Evolutionary conservation across 1,140 invertebrate species (phyloP), one percentile per base, ranked within the genome.

Genomic region (Drosophila insularis): DNA sequence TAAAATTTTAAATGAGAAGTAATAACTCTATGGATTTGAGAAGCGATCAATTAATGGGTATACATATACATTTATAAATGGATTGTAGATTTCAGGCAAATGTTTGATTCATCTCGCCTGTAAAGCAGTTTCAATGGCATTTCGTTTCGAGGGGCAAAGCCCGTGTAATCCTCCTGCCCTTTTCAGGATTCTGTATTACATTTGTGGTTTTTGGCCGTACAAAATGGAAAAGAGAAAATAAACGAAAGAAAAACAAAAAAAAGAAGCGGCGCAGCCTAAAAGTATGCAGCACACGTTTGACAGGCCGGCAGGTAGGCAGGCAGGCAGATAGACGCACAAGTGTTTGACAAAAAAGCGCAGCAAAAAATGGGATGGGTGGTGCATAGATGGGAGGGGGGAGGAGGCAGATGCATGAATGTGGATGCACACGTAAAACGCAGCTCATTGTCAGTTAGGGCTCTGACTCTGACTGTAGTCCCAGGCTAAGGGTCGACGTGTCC

Each of bases 251-350:
- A 50, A 54, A 54, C 21, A 59, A 59, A 50, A 72, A 55, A 35
- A 62, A 63, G 40, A 39, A 39, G 3, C 17, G 17, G 17, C 54
- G 21, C 55, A 27, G 72, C 82, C 81, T 73, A 71, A 79, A 80
- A 87, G 82, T 77, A 87, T 80, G 75, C 82, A 87, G 67, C 58
- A 54, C 80, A 89, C 84, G 84, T 89, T 89, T 84, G 82, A 84
- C 76, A 82, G 70, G 46, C 62, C 64, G 63, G 81, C 71, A 75
- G 63, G 74, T 66, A 46, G 37, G 31, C 13, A 58, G 67, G 39
- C 31, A 32, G 53, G 6, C 23, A 62, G 64, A 35, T 39, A 65
- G 65, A 11, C 17, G 56, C 61, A 35, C 50, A 67, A 68, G 37
- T 66, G 63, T 81, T 81, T 81, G 74, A 82, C 71, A 80, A 86